Conservation (phyloP, 1,140 invertebrate species). For the Drosophila repleta region DNA sequence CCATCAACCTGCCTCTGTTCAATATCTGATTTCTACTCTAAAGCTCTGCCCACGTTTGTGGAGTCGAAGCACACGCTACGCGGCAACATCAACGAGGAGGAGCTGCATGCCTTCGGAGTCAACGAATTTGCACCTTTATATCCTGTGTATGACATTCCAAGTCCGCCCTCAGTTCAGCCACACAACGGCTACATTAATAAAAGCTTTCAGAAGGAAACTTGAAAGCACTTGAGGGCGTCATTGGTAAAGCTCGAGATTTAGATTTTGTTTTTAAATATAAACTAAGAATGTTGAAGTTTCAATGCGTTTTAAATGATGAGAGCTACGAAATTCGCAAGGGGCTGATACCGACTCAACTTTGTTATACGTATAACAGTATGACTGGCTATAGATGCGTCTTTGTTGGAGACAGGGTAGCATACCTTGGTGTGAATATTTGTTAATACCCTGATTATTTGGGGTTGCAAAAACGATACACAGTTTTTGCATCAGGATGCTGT, state of each 20-base stretch:
- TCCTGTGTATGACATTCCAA: constrained; percentile 74
- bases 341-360: no score
- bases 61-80: constrained; percentile 64
- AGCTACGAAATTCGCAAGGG: not conserved
- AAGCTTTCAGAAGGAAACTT: constrained; percentile 54
- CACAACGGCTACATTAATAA: constrained; percentile 58
- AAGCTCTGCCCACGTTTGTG: constrained; percentile 66
- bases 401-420: no score
- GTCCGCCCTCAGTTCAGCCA: constrained; percentile 56
- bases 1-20: not conserved
- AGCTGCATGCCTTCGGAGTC: constrained; percentile 65
- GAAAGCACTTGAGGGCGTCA: no score
- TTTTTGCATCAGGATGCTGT: not conserved
- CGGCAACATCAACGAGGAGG: constrained; percentile 79
- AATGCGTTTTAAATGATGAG: constrained; percentile 15
- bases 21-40: not conserved
- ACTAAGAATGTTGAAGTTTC: constrained; percentile 22
- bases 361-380: no score
- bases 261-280: not conserved
- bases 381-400: no score
- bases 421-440: not conserved
- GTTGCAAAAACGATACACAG: not conserved
- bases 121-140: constrained; percentile 78
- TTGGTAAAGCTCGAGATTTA: not conserved
- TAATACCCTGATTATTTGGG: not conserved